Evolutionary conservation across 2,888 invertebrate species (phyloP), one percentile per base, ranked within the genome.

Genomic region (Cryptus viduatorius): DNA sequence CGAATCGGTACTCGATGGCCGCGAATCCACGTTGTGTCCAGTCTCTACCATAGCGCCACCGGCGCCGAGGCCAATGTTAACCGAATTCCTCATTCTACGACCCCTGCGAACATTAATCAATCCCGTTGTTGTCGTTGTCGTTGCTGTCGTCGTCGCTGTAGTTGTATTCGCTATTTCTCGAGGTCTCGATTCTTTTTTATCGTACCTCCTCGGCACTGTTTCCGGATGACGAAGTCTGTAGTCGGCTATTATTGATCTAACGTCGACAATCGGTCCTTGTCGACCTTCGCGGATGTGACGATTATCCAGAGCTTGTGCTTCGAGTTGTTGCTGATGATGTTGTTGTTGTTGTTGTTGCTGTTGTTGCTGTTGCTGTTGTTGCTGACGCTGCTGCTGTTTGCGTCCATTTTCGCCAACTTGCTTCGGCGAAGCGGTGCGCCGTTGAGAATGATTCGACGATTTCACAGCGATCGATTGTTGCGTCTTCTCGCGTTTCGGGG

Each of bases 211-310:
- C 0, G 97, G 97, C 0, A 96, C 96, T 4, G 96, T 94, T 87
- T 97, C 97, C 0, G 97, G 97, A 93, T 97, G 97, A 87, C 96
- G 94, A 86, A 96, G 96, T 87, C 97, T 95, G 90, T 97, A 97
- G 91, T 97, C 97, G 0, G 97, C 97, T 90, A 97, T 97, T 79
- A 97, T 97, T 4, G 97, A 96, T 91, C 97, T 96, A 0, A 97
- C 97, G 92, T 98, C 97, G 82, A 97, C 95, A n/a, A 96, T 96
- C 0, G 97, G 96, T 0, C 97, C 96, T 90, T 97, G 97, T 0
- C 96, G 94, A 0, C 97, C 97, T 94, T 95, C 95, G 0, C 95
- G 95, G 79, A 96, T 93, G 79, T 96, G 95, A 14, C 96, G 95
- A 86, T 96, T 96, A 92, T 95, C 95, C 5, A 92, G 90, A 16